phyloP scores from a whole-genome alignment of 2,888 invertebrate genomes.

The Graphium colonna region DNA sequence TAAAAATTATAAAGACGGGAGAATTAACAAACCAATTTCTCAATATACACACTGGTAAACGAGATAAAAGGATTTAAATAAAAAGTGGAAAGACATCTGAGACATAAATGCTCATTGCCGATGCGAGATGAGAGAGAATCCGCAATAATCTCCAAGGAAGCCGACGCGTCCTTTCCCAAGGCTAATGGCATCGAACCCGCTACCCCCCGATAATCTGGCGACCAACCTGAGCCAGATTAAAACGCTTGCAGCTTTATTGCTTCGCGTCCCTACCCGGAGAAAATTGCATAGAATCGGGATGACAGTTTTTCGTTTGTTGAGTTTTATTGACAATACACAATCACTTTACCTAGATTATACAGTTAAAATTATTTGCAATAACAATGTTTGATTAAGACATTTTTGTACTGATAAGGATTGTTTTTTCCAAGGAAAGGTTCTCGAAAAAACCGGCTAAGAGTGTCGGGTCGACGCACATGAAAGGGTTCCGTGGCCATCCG shows the following conservation, averaged over 20 bases:
- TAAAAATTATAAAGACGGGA: too few species aligned
- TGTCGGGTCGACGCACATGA: too few species aligned
- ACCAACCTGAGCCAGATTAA: constrained; percentile 29
- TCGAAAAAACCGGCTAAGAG: too few species aligned
- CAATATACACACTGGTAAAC: background rate
- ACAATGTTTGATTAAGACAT: background rate
- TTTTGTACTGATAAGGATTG: background rate
- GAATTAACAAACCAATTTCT: background rate
- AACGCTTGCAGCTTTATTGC: constrained; percentile 31
- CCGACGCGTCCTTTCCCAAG: constrained; percentile 16
- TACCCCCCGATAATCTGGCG: constrained; percentile 23
- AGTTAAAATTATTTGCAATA: background rate
- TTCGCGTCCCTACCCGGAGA: constrained; percentile 21
- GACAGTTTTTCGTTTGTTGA: background rate
- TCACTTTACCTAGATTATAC: too few species aligned
- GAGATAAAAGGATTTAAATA: constrained; percentile 1
- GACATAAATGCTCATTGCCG: constrained; percentile 10
- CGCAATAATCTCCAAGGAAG: constrained; percentile 25
- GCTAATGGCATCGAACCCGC: constrained; percentile 24
- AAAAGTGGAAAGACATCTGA: constrained; percentile 7
- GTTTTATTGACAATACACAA: too few species aligned
- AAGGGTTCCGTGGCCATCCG: too few species aligned
- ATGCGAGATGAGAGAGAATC: constrained; percentile 17
- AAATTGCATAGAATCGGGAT: constrained; percentile 17
- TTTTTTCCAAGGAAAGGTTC: constrained; percentile 2